Conservation (phyloP, 2,113 vertebrate genomes). For the Caretta caretta region DNA sequence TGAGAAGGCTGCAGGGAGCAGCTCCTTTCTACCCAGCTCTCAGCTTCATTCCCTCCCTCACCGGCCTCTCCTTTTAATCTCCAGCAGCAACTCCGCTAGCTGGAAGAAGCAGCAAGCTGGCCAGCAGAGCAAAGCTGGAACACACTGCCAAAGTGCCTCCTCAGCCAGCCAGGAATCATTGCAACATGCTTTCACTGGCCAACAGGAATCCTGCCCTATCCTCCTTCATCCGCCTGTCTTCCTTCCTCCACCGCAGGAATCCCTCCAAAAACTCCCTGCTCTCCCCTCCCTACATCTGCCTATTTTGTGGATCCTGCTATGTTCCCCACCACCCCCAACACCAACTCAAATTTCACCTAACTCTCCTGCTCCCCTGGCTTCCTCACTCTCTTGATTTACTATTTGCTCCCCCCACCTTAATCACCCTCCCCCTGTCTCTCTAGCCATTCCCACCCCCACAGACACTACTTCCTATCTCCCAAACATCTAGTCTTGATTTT, state of each 20-base stretch:
- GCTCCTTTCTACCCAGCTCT: constrained; percentile 11
- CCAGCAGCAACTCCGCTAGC: background rate
- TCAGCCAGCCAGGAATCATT: background rate
- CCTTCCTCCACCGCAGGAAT: background rate
- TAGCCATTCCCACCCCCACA: background rate
- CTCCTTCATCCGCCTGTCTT: background rate
- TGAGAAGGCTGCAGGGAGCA: constrained; percentile 20
- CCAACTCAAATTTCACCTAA: background rate
- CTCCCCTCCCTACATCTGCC: background rate
- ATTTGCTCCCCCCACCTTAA: background rate
- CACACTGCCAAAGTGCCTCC: background rate
- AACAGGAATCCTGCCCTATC: background rate
- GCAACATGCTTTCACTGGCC: background rate
- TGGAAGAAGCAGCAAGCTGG: background rate
- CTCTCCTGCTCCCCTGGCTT: background rate
- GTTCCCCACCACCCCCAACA: background rate
- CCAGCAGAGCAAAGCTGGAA: background rate
- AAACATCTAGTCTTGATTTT: background rate
- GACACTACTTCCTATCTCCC: background rate
- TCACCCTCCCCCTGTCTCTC: background rate
- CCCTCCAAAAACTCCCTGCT: background rate
- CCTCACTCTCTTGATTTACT: background rate
- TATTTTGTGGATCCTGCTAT: background rate
- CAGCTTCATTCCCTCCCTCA: background rate
- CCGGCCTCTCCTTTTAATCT: constrained; percentile 22